Percentiles rank a stretch among this genome's conserved stretches.
Evolutionary conservation across 2,888 invertebrate genomes (phyloP).

Genomic region (Caenorhabditis sinica): DNA sequence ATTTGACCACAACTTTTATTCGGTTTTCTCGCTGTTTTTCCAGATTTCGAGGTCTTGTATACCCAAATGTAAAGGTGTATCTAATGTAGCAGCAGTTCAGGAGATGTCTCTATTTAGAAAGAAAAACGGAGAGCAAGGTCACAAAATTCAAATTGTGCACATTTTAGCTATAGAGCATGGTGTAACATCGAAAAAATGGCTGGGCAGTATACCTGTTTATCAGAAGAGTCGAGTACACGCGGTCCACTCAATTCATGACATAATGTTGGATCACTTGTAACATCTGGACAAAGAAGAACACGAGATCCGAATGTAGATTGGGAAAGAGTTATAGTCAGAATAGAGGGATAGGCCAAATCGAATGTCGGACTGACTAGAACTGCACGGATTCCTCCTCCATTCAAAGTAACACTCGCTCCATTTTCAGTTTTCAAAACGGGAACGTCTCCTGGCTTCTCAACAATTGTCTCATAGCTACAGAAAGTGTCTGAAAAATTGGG

Average conservation of each 20-base stretch:
- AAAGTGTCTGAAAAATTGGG: constrained; percentile 53
- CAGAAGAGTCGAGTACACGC: constrained; percentile 55
- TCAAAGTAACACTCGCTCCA: constrained; percentile 58
- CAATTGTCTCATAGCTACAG: constrained; percentile 68
- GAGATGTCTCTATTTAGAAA: too few relatives aligned
- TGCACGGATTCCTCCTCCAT: constrained; percentile 56
- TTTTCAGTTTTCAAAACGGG: constrained; percentile 44
- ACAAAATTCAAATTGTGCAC: too few relatives aligned
- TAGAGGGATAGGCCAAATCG: constrained; percentile 68
- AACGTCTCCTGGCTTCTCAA: constrained; percentile 66
- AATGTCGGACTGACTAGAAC: constrained; percentile 66
- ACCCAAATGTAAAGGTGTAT: too few relatives aligned
- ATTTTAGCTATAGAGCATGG: too few relatives aligned
- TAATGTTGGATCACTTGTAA: constrained; percentile 65
- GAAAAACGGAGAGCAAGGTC: too few relatives aligned
- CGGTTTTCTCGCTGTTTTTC: too few relatives aligned
- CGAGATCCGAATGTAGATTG: constrained; percentile 75
- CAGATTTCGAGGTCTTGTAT: too few relatives aligned
- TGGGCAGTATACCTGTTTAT: constrained; percentile 62
- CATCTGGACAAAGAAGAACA: constrained; percentile 72
- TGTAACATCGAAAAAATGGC: too few relatives aligned
- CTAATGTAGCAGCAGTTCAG: too few relatives aligned
- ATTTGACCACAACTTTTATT: too few relatives aligned
- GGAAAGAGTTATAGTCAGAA: constrained; percentile 64
- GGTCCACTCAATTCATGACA: constrained; percentile 74